Conservation (phyloP, 2,113 vertebrate genomes). For the Rostratula benghalensis region DNA sequence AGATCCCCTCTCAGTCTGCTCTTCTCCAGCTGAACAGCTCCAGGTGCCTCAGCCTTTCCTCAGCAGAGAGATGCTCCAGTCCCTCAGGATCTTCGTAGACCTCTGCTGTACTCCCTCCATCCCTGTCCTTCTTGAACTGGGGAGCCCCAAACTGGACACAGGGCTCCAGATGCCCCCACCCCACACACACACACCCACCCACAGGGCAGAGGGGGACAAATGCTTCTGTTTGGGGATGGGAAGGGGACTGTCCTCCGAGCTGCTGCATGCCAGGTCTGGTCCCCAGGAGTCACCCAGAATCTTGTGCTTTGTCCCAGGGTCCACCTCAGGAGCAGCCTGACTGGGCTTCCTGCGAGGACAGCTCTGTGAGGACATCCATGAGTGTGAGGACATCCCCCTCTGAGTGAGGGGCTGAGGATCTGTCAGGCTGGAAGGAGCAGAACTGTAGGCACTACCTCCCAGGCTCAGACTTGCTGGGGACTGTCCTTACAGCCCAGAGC, state of each 20-base stretch:
- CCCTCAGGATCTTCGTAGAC: no score
- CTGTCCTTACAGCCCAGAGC: background rate
- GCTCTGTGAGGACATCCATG: accelerated
- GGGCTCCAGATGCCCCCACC: no score
- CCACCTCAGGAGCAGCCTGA: accelerated
- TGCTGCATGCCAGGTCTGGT: background rate
- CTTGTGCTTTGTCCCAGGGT: accelerated
- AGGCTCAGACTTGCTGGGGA: background rate
- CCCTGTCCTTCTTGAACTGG: no score
- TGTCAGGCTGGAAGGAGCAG: accelerated
- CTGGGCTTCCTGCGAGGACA: background rate
- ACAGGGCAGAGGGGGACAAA: background rate
- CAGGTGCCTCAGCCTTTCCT: no score
- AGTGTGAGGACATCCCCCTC: no score
- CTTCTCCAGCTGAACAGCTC: no score
- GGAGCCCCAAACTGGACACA: no score
- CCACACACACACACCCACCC: no score
- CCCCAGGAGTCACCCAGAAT: background rate
- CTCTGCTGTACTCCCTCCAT: no score
- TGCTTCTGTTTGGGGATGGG: accelerated
- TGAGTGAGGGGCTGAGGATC: background rate
- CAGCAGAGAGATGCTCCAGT: no score
- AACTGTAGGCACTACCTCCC: accelerated
- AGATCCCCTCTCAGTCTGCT: no score
- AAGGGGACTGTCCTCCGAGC: background rate